These are phyloP conservation scores for Falco punctatus DNA, from an alignment of 2,113 vertebrate species.

Conservation along the genomic window DNA sequence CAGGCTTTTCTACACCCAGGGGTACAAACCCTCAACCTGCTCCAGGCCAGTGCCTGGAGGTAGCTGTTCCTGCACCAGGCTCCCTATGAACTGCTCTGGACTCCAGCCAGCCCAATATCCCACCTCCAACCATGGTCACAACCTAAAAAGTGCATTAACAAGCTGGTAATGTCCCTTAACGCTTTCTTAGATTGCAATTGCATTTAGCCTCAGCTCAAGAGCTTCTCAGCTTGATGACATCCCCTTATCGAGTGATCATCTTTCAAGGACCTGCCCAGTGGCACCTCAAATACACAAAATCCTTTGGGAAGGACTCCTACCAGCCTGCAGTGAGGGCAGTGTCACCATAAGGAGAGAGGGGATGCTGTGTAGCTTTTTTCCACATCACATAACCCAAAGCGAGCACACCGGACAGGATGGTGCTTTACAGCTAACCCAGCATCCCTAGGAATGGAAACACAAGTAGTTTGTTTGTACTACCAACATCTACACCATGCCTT, in stretches of 20 bases:
- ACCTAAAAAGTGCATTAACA: neutral
- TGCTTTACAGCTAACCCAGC: neutral
- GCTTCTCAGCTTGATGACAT: neutral
- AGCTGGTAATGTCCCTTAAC: neutral
- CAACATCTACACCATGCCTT: neutral
- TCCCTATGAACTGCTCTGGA: neutral
- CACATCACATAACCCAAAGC: accelerated
- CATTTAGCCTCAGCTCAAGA: neutral
- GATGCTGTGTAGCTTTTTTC: neutral
- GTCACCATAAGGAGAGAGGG: neutral
- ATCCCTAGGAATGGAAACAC: neutral
- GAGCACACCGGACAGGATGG: neutral
- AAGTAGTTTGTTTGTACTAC: neutral
- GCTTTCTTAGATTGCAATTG: neutral
- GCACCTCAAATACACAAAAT: neutral
- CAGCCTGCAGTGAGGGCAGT: neutral
- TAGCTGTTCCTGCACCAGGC: neutral
- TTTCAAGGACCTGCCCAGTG: neutral
- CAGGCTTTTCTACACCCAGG: neutral
- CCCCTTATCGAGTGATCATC: neutral
- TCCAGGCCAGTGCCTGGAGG: neutral
- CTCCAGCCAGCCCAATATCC: neutral
- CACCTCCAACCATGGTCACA: neutral
- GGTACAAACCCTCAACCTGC: neutral
- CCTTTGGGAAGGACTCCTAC: neutral